These are phyloP conservation scores for Sigmodon hispidus DNA, from an alignment of 2,113 vertebrate genomes.

Conservation along the genomic window DNA sequence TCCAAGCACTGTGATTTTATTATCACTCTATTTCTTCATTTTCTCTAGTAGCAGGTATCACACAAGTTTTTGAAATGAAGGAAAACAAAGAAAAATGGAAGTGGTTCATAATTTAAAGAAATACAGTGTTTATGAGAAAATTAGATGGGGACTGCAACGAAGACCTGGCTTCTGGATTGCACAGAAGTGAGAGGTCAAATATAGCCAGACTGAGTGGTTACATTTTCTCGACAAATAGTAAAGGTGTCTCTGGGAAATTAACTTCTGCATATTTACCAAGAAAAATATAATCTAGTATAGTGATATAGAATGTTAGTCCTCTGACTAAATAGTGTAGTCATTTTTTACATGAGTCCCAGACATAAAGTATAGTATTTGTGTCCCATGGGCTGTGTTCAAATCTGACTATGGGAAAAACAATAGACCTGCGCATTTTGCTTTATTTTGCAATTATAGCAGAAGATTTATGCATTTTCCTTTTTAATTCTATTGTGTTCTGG, in stretches of 20 bases:
- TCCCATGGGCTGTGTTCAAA: background rate
- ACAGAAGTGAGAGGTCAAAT: background rate
- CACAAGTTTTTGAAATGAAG: constrained; percentile 37
- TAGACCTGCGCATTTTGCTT: background rate
- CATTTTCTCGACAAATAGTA: background rate
- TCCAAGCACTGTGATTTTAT: background rate
- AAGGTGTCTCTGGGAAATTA: background rate
- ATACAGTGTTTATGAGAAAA: background rate
- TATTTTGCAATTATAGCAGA: background rate
- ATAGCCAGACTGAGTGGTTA: background rate
- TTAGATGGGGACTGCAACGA: background rate
- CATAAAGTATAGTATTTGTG: background rate
- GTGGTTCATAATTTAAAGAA: background rate
- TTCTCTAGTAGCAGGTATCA: background rate
- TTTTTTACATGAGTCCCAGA: background rate
- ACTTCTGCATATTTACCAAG: background rate
- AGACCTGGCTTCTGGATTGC: background rate
- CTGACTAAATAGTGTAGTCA: background rate
- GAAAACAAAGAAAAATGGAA: constrained; percentile 23
- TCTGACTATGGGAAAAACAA: background rate
- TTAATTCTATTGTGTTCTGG: background rate
- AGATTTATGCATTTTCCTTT: background rate
- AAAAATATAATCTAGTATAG: background rate
- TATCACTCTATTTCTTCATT: background rate
- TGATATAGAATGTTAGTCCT: background rate